Percentiles rank a stretch among this genome's conserved stretches.
phyloP scores from a whole-genome alignment of 2,888 invertebrate genomes.

The Pherbina coryleti region DNA sequence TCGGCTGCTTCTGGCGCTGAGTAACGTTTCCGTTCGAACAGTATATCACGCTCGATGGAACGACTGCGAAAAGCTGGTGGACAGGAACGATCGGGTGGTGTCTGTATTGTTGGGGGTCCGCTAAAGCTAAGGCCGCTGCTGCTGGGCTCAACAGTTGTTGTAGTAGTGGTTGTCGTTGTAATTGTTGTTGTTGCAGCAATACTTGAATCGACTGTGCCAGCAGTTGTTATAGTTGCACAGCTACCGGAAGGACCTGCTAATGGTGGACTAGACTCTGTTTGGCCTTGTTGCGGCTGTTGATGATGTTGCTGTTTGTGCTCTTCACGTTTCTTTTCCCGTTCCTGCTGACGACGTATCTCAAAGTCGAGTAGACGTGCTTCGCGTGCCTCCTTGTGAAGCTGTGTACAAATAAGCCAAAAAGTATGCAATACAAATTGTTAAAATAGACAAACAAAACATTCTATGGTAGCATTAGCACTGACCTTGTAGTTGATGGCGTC shows the following conservation, averaged over 20 bases:
- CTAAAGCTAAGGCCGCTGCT: constrained; percentile 45
- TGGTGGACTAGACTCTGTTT: constrained; percentile 51
- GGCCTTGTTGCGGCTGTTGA: constrained; percentile 48
- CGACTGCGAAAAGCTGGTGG: constrained; percentile 68
- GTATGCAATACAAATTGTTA: background rate
- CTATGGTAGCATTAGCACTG: constrained; percentile 43
- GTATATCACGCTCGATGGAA: constrained; percentile 64
- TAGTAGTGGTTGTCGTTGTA: constrained; percentile 43
- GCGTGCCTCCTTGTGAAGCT: constrained; percentile 69
- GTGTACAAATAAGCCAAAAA: constrained; percentile 21
- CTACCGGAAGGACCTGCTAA: constrained; percentile 41
- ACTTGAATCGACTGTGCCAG: constrained; percentile 46
- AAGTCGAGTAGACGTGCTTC: constrained; percentile 69
- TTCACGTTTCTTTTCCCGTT: constrained; percentile 67
- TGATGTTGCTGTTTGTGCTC: constrained; percentile 64
- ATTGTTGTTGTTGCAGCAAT: constrained; percentile 16
- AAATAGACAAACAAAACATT: background rate
- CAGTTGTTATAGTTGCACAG: constrained; percentile 49
- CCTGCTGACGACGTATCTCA: constrained; percentile 68
- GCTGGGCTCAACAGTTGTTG: constrained; percentile 39
- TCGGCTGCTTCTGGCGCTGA: constrained; percentile 63
- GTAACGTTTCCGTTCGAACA: constrained; percentile 65
- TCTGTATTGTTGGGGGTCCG: constrained; percentile 57
- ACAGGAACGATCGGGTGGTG: constrained; percentile 64
- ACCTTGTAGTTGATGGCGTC: constrained; percentile 70